phyloP scores from a whole-genome alignment of 2,797 vertebrate species.

The Cossypha polioptera region DNA sequence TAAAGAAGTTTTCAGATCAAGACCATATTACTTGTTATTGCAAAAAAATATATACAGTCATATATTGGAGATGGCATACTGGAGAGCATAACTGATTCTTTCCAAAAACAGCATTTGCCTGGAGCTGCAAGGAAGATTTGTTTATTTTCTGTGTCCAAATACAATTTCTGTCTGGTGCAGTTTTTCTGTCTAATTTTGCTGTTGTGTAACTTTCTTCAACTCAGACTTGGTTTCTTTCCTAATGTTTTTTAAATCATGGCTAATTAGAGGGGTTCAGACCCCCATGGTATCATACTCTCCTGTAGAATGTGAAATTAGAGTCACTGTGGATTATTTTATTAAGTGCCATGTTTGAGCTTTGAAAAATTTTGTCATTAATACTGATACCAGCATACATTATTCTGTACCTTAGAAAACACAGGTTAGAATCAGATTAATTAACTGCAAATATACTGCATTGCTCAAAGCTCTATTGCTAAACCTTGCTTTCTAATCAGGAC shows the following conservation, averaged over 20 bases:
- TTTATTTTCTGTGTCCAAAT: neutral
- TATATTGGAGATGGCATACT: neutral
- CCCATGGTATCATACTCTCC: neutral
- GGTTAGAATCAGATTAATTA: constrained; percentile 27
- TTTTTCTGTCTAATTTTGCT: neutral
- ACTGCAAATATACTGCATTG: neutral
- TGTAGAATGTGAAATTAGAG: neutral
- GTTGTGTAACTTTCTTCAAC: neutral
- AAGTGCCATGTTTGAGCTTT: neutral
- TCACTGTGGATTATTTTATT: neutral
- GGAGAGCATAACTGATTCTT: neutral
- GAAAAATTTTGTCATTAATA: neutral
- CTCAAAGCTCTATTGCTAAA: constrained; percentile 38
- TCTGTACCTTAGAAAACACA: neutral
- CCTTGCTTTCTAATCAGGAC: neutral
- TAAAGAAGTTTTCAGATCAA: neutral
- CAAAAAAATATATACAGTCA: neutral
- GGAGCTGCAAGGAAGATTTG: neutral
- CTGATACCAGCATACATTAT: neutral
- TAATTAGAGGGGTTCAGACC: constrained; percentile 21
- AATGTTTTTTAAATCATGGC: neutral
- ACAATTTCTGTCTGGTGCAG: neutral
- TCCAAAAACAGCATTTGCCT: neutral
- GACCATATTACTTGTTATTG: neutral
- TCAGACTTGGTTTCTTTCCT: neutral